phyloP scores from a whole-genome alignment of 2,113 vertebrate species.

The Mus pahari region DNA sequence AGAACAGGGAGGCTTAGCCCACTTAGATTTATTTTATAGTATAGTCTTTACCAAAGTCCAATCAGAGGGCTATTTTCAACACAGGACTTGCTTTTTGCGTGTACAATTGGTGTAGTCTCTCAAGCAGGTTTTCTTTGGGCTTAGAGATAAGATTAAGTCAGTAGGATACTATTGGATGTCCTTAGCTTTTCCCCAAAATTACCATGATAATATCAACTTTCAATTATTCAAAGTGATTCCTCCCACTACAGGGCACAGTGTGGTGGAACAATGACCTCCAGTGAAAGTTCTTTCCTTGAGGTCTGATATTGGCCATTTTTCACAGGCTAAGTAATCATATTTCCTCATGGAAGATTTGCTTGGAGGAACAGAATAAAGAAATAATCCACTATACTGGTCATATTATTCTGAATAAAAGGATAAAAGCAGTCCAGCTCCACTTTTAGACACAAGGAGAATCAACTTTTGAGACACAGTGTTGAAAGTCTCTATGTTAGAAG shows the following conservation, averaged over 20 bases:
- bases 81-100: neutral
- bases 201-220: neutral
- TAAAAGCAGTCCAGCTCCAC: slow-evolving; percentile 2
- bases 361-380: neutral
- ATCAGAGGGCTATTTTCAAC: neutral
- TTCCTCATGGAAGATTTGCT: slow-evolving; percentile 7
- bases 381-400: neutral
- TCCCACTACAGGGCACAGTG: neutral
- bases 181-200: neutral
- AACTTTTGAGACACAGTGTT: neutral
- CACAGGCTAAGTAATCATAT: neutral
- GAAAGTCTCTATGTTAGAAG: neutral
- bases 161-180: neutral
- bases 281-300: slow-evolving; percentile 10
- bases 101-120: neutral
- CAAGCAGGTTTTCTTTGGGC: neutral
- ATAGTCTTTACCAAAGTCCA: slow-evolving; percentile 40
- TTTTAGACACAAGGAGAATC: neutral
- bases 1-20: neutral
- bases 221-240: neutral
- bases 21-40: slow-evolving; percentile 36
- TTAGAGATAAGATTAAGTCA: neutral
- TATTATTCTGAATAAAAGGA: slow-evolving; percentile 27
- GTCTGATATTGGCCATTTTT: neutral
- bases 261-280: neutral